Conservation (phyloP, 2,888 invertebrate genomes). For the Hydrotaea cyrtoneurina region DNA sequence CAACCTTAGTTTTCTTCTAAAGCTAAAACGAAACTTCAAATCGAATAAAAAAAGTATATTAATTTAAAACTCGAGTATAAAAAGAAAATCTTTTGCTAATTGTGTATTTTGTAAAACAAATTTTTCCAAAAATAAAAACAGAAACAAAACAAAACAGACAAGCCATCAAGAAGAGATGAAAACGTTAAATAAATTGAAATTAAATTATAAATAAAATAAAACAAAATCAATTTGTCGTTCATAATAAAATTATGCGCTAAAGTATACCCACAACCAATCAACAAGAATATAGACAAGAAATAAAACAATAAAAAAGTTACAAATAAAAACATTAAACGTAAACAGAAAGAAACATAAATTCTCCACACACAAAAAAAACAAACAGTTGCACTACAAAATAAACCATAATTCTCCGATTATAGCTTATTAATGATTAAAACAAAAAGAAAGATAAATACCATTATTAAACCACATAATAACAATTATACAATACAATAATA, state of each 20-base stretch:
- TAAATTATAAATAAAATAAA: slow-evolving; percentile 24
- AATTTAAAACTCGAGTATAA: slow-evolving; percentile 49
- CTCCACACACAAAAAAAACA: background rate
- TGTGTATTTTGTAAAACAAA: slow-evolving; percentile 64
- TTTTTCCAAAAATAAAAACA: slow-evolving; percentile 39
- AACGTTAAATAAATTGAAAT: slow-evolving; percentile 1
- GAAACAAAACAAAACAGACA: too few species aligned
- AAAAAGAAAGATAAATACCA: background rate
- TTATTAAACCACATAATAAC: slow-evolving; percentile 27
- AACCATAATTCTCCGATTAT: slow-evolving; percentile 34
- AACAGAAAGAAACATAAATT: background rate
- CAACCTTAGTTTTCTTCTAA: background rate
- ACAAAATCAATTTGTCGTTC: slow-evolving; percentile 40
- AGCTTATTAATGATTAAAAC: slow-evolving; percentile 28
- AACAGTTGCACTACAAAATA: slow-evolving; percentile 19
- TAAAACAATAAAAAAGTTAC: slow-evolving; percentile 30
- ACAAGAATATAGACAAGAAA: slow-evolving; percentile 24
- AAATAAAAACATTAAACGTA: slow-evolving; percentile 8
- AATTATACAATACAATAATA: slow-evolving; percentile 54
- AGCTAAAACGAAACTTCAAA: slow-evolving; percentile 7
- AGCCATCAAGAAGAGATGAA: background rate
- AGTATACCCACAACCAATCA: slow-evolving; percentile 30
- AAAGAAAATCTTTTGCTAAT: slow-evolving; percentile 52
- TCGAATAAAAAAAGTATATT: slow-evolving; percentile 25
- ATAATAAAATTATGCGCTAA: slow-evolving; percentile 57